Percentiles rank a stretch among this genome's conserved stretches.
phyloP scores from a whole-genome alignment of 30 jellyfish, hydroid and myxozoan genomes.

The Hydractinia symbiolongicarpus region DNA sequence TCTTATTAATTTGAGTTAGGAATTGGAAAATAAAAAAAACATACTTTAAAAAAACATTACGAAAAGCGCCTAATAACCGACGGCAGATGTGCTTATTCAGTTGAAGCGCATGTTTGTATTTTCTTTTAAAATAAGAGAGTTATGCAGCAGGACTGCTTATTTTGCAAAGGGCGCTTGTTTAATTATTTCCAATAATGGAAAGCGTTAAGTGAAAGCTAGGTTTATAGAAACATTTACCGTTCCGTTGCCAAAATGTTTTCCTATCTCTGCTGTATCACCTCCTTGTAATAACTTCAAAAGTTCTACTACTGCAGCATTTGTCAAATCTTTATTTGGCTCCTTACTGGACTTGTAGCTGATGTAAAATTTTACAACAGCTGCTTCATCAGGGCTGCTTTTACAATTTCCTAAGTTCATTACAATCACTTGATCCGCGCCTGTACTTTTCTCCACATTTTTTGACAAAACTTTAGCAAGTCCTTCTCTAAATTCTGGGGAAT shows the following conservation, averaged over 20 bases:
- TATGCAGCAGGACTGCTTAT: too few relatives aligned
- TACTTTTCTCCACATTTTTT: neutral
- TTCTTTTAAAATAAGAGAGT: too few relatives aligned
- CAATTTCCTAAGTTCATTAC: conserved; percentile 6
- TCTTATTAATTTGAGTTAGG: too few relatives aligned
- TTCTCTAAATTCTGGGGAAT: conserved; percentile 3
- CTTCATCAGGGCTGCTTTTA: neutral
- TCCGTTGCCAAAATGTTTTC: conserved; percentile 2
- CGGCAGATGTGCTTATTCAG: too few relatives aligned
- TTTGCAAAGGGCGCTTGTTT: too few relatives aligned
- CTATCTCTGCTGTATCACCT: conserved; percentile 1
- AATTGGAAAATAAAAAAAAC: too few relatives aligned
- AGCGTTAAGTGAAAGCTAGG: too few relatives aligned
- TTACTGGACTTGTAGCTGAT: neutral
- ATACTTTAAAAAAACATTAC: too few relatives aligned
- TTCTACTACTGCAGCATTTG: conserved; percentile 3
- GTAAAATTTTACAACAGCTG: neutral
- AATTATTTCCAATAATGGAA: too few relatives aligned
- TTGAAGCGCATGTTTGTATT: too few relatives aligned
- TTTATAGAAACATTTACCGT: neutral
- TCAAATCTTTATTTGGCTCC: neutral
- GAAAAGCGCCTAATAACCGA: too few relatives aligned
- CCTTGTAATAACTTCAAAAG: neutral
- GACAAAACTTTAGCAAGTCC: conserved; percentile 1
- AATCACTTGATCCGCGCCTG: conserved; percentile 1